These are phyloP conservation scores for Palloptera scutellata DNA, from an alignment of 2,888 invertebrate genomes.

Conservation along the genomic window DNA sequence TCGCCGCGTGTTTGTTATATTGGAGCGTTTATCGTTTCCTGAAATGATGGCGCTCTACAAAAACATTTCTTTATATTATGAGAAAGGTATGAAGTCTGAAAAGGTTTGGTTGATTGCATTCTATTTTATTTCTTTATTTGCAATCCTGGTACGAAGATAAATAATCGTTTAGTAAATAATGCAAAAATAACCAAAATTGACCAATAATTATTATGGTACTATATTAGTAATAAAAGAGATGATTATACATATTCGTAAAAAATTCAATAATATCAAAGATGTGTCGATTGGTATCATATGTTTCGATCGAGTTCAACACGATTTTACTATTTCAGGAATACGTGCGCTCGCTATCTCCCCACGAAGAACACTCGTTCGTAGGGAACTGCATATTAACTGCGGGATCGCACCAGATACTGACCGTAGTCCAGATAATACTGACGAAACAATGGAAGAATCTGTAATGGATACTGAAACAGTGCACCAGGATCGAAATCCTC, in stretches of 20 bases:
- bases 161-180: too few relatives aligned
- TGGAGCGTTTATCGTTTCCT: constrained; percentile 85
- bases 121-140: too few relatives aligned
- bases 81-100: constrained; percentile 60
- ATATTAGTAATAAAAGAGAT: not conserved
- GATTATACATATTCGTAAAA: too few relatives aligned
- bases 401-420: not conserved
- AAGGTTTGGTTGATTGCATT: not conserved
- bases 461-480: constrained; percentile 43
- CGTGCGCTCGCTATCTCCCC: constrained; percentile 51
- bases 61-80: constrained; percentile 76
- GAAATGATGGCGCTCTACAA: constrained; percentile 80
- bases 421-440: constrained; percentile 30
- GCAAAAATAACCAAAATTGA: too few relatives aligned
- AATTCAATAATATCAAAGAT: too few relatives aligned
- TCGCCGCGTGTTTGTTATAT: constrained; percentile 79
- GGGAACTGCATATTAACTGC: constrained; percentile 1
- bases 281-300: not conserved
- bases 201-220: not conserved
- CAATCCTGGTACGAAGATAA: too few relatives aligned
- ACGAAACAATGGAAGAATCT: constrained; percentile 41
- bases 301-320: not conserved
- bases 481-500: constrained; percentile 58
- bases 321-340: constrained; percentile 43
- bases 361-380: constrained; percentile 34